Conservation (phyloP, 2,113 vertebrate species). For the Rhinopomastus cyanomelas region DNA sequence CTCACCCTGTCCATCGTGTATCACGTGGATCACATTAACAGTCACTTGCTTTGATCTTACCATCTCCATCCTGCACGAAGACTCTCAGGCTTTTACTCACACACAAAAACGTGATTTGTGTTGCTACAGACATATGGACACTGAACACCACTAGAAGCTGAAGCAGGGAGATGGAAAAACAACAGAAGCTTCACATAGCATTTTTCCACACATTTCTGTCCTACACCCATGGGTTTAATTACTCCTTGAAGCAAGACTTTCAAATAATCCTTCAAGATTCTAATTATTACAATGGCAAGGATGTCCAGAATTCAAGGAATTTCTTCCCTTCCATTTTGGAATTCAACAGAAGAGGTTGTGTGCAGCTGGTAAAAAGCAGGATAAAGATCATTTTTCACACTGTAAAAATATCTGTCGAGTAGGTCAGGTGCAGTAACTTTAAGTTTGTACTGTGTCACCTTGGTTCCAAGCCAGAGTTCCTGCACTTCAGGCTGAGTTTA, state of each 20-base stretch:
- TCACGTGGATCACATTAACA: not conserved
- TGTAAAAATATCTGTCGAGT: not conserved
- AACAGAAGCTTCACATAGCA: not conserved
- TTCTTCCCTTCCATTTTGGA: not conserved
- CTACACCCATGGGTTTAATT: not conserved
- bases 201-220: not conserved
- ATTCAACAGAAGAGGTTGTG: not conserved
- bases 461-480: not conserved
- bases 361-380: not conserved
- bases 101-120: not conserved
- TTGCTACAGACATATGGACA: not conserved
- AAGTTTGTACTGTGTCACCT: not conserved
- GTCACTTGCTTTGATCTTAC: not conserved
- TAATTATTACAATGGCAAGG: not conserved
- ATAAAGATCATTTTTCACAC: not conserved
- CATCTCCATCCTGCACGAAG: fast-evolving
- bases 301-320: not conserved
- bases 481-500: not conserved
- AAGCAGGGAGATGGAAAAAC: not conserved
- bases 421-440: not conserved
- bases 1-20: not conserved
- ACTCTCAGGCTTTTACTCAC: not conserved
- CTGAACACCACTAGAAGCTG: not conserved
- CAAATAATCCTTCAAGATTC: not conserved
- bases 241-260: not conserved